Percentiles rank a stretch among this genome's conserved stretches.
Evolutionary conservation across 2,888 invertebrate species (phyloP).

Genomic region (Dugesia japonica): DNA sequence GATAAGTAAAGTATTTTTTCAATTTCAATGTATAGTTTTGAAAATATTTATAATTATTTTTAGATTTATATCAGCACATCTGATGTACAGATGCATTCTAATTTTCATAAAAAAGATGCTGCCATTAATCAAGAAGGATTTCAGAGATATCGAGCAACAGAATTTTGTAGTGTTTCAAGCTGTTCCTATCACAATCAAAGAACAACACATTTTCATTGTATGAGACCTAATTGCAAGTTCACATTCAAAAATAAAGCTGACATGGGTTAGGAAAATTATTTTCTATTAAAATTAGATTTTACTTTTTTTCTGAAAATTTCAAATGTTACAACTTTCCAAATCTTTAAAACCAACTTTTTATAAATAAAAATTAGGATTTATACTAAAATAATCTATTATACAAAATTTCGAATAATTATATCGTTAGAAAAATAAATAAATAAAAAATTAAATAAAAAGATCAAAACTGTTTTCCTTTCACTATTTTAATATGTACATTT

Average conservation of each 20-base stretch:
- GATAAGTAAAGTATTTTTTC: too few species aligned
- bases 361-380: too few species aligned
- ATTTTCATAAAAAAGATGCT: constrained; percentile 89
- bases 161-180: constrained; percentile 74
- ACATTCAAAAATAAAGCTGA: constrained; percentile 97
- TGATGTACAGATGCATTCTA: constrained; percentile 97
- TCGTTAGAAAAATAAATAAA: too few species aligned
- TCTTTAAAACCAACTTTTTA: too few species aligned
- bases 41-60: background rate
- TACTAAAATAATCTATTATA: too few species aligned
- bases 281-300: too few species aligned
- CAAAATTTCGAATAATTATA: too few species aligned
- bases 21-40: too few species aligned
- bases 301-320: background rate
- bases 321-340: background rate
- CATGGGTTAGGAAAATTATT: constrained; percentile 91
- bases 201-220: constrained; percentile 91
- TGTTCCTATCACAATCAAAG: constrained; percentile 81
- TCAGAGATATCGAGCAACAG: constrained; percentile 81
- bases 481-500: too few species aligned
- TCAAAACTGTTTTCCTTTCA: too few species aligned
- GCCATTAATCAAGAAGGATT: constrained; percentile 94
- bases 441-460: too few species aligned
- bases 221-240: constrained; percentile 71
- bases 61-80: constrained; percentile 90